These are phyloP conservation scores for Holothuria glaberrima DNA, from an alignment of 35 echinoderm and acorn worm genomes.

Conservation along the genomic window DNA sequence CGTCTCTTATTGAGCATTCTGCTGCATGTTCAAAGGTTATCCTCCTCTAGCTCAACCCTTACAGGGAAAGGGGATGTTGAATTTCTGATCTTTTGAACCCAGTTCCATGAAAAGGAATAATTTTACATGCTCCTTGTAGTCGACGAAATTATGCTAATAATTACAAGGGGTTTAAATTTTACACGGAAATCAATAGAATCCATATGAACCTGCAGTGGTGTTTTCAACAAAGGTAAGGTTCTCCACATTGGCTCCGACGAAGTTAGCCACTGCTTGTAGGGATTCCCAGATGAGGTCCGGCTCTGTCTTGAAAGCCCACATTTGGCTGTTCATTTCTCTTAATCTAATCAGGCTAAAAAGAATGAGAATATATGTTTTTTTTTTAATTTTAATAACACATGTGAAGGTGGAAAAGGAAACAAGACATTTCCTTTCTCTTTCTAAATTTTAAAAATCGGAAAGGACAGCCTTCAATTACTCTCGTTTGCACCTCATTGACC, in stretches of 20 bases:
- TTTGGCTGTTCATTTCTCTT: conserved; percentile 40
- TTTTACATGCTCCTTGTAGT: neutral
- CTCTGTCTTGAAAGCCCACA: conserved; percentile 19
- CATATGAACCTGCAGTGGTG: conserved; percentile 44
- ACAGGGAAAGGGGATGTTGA: too few relatives aligned
- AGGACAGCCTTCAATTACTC: too few relatives aligned
- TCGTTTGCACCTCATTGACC: too few relatives aligned
- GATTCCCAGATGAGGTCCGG: conserved; percentile 11
- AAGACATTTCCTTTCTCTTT: too few relatives aligned
- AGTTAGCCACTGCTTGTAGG: conserved; percentile 45
- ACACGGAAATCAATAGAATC: neutral
- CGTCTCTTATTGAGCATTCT: too few relatives aligned
- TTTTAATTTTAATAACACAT: too few relatives aligned
- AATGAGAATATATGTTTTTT: too few relatives aligned
- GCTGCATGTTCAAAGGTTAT: too few relatives aligned
- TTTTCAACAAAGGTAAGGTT: conserved; percentile 72
- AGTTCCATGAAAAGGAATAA: neutral
- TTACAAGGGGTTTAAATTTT: neutral
- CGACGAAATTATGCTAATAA: neutral
- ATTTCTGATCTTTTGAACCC: neutral
- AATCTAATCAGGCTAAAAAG: too few relatives aligned
- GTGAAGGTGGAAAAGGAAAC: too few relatives aligned
- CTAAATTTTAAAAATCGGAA: too few relatives aligned
- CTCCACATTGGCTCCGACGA: conserved; percentile 67
- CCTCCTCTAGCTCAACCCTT: too few relatives aligned